A percentile compares a stretch with the other conserved stretches of the same genome.
Evolutionary conservation across 2,888 invertebrate genomes (phyloP).

Genomic region (Pherbina coryleti): DNA sequence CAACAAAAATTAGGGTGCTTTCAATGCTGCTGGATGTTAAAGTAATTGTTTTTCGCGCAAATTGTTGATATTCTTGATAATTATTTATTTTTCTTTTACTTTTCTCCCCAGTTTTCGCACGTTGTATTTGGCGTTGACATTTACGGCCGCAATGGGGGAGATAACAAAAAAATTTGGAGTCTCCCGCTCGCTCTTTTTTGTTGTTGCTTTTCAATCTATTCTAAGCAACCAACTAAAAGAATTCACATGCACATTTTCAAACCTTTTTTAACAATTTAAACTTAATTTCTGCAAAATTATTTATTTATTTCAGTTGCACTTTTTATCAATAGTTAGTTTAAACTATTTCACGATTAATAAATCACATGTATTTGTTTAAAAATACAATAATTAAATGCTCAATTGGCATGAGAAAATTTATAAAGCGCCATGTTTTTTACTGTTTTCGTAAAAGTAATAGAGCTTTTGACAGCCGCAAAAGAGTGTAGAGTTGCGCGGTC

Average conservation of each 20-base stretch:
- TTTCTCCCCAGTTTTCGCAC: slow-evolving; percentile 1
- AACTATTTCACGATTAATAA: background rate
- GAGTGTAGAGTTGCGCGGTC: background rate
- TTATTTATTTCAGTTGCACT: background rate
- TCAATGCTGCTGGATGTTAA: background rate
- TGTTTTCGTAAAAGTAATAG: slow-evolving; percentile 16
- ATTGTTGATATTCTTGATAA: slow-evolving; percentile 12
- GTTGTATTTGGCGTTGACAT: slow-evolving; percentile 28
- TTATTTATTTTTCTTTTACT: background rate
- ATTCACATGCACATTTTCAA: slow-evolving; percentile 14
- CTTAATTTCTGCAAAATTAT: background rate
- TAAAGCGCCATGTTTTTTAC: slow-evolving; percentile 29
- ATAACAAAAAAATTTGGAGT: slow-evolving; percentile 21
- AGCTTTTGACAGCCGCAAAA: slow-evolving; percentile 29
- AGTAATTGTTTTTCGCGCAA: background rate
- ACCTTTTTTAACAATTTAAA: background rate
- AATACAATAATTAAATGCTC: background rate
- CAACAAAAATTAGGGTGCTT: background rate
- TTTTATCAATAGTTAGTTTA: background rate
- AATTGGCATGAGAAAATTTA: slow-evolving; percentile 18
- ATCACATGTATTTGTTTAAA: background rate
- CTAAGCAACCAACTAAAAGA: background rate
- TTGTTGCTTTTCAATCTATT: slow-evolving; percentile 1
- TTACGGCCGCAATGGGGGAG: background rate
- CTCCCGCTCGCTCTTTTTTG: background rate